Percentiles rank a stretch among this genome's conserved stretches.
Conservation (phyloP, 2,888 invertebrate genomes). For the Zootermopsis nevadensis region DNA sequence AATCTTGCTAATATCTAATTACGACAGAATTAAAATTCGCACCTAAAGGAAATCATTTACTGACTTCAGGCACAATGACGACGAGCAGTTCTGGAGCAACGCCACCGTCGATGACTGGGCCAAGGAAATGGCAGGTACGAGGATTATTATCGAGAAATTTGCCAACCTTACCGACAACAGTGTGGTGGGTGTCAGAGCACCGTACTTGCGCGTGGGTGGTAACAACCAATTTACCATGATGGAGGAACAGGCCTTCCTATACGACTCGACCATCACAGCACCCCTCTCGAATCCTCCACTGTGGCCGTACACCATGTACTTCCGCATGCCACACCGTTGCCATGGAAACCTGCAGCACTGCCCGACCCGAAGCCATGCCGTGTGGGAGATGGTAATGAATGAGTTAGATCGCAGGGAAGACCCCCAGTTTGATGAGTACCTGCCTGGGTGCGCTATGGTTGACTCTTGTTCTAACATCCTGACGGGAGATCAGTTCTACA, state of each 20-base stretch:
- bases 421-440: constrained; percentile 87
- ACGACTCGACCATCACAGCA: constrained; percentile 95
- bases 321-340: constrained; percentile 94
- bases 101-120: constrained; percentile 94
- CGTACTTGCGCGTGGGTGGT: constrained; percentile 91
- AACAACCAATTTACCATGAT: constrained; percentile 98
- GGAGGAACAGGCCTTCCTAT: constrained; percentile 94
- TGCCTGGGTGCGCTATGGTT: constrained; percentile 94
- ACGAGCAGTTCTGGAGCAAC: constrained; percentile 93
- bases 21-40: not conserved
- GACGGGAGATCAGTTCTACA: constrained; percentile 93
- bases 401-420: constrained; percentile 93
- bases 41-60: not conserved
- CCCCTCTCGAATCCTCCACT: constrained; percentile 90
- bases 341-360: constrained; percentile 93
- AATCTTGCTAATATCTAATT: too few relatives aligned
- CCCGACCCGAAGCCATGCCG: constrained; percentile 91
- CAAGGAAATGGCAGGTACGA: constrained; percentile 94
- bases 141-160: constrained; percentile 89
- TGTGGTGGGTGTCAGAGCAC: constrained; percentile 90
- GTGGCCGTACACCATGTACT: constrained; percentile 99
- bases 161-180: constrained; percentile 91
- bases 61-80: constrained; percentile 82
- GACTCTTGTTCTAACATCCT: constrained; percentile 94
- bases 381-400: constrained; percentile 97